Evolutionary conservation across 2,888 invertebrate species (phyloP), one percentile per base, ranked within the genome.

Genomic region (Tineola bisselliella): DNA sequence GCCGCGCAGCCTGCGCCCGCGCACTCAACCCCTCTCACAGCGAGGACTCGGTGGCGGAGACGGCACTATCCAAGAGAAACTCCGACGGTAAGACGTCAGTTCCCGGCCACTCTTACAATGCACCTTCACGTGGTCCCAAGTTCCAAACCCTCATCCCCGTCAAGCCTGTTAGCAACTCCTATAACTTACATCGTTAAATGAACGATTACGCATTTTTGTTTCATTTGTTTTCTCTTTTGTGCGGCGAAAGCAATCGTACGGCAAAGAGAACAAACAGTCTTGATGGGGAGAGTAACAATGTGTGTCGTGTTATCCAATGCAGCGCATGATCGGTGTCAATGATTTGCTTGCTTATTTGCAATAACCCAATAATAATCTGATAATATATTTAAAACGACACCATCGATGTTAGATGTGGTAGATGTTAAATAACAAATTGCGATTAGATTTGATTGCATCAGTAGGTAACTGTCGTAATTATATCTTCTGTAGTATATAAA

Each of bases 21-120:
- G 76, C 79, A 71, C 72, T 73, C 76, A 91, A 92, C 87, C 90
- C 92, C 67, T 91, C 92, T 81, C 91, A 91, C 86, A 93, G 92
- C 86, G 93, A 93, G 87, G 94, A 94, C 87, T 93, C 93, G 68
- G 92, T 94, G 75, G 90, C 92, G 69, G 94, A 94, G 81, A 92
- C 92, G 72, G 91, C 92, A 75, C 89, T 92, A 81, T 91, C 91
- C 81, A 93, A 94, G 88, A 92, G 91, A 89, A 93, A 91, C 88
- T 94, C 93, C 71, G 94, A 94, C 86, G 94, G 94, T 94, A 91
- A 91, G 92, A 89, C 71, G 72, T 70, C 70, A 66, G 68, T 65
- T 18, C 38, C 15, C 30, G 58, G 58, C 58, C 59, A 43, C 59
- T 59, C 19, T 54, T 54, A 54, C 54, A 54, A 54, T 54, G 54